Percentiles rank a stretch among this genome's conserved stretches.
Evolutionary conservation across 2,797 vertebrate species (phyloP).

Genomic region (Hemibagrus guttatus): DNA sequence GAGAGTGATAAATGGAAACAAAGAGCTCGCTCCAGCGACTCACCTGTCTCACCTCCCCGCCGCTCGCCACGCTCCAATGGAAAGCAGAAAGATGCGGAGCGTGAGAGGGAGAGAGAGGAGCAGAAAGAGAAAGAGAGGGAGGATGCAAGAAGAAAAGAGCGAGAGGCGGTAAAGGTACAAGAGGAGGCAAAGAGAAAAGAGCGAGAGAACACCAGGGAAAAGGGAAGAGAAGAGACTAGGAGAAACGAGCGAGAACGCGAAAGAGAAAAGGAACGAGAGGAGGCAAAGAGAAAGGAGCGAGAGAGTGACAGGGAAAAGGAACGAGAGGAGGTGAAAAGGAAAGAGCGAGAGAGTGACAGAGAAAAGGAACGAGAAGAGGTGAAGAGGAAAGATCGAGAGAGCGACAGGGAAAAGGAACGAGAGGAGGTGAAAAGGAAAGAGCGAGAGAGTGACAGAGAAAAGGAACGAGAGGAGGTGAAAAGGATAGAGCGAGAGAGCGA

Average conservation of each 20-base stretch:
- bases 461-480: not conserved
- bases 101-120: slow-evolving; percentile 47
- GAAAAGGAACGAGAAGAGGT: slow-evolving; percentile 37
- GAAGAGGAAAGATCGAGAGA: slow-evolving; percentile 9
- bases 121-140: slow-evolving; percentile 22
- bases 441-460: not conserved
- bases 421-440: not conserved
- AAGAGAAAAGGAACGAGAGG: not conserved
- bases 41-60: slow-evolving; percentile 48
- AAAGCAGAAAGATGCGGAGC: slow-evolving; percentile 58
- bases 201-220: slow-evolving; percentile 19
- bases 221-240: slow-evolving; percentile 33
- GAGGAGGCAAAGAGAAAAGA: slow-evolving; percentile 10
- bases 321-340: slow-evolving; percentile 17
- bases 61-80: slow-evolving; percentile 60
- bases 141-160: slow-evolving; percentile 14
- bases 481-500: slow-evolving; percentile 1
- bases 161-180: slow-evolving; percentile 36
- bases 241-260: not conserved
- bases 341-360: not conserved
- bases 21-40: slow-evolving; percentile 40
- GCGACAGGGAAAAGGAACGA: not conserved
- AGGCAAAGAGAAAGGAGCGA: not conserved
- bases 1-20: slow-evolving; percentile 32
- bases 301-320: slow-evolving; percentile 39